A percentile compares a stretch with the other conserved stretches of the same genome.
Evolutionary conservation across 53 echinoderm and acorn worm species (phyloP).

Genomic region (Holothuria leucospilota): DNA sequence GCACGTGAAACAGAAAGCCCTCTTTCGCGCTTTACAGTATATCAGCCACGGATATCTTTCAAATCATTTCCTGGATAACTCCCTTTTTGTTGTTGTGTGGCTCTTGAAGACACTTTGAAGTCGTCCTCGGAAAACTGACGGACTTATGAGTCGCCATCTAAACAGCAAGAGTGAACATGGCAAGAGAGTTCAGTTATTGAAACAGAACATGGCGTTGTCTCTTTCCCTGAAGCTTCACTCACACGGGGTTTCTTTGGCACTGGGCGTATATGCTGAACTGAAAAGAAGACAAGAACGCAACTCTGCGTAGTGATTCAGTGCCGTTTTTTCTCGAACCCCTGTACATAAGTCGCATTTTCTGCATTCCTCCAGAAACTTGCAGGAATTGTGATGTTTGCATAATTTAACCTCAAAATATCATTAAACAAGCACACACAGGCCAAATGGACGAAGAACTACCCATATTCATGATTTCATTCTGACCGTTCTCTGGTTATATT

Average conservation of each 20-base stretch:
- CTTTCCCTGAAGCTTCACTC: neutral
- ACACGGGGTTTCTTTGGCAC: constrained; percentile 28
- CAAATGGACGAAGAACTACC: too few relatives aligned
- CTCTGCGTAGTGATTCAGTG: too few relatives aligned
- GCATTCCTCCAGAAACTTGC: neutral
- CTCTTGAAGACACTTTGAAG: constrained; percentile 2
- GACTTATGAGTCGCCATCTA: neutral
- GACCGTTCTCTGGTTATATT: too few relatives aligned
- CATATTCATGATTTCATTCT: too few relatives aligned
- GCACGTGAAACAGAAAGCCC: constrained; percentile 29
- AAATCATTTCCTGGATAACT: constrained; percentile 29
- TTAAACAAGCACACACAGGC: neutral
- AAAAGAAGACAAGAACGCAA: neutral
- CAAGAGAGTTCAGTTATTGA: neutral
- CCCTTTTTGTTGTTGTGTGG: constrained; percentile 26
- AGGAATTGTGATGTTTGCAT: neutral
- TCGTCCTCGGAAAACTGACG: constrained; percentile 6
- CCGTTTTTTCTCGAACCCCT: neutral
- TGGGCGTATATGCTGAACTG: constrained; percentile 16
- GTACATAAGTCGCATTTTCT: neutral
- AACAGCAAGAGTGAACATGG: neutral
- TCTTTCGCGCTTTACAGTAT: constrained; percentile 21
- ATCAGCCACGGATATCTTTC: constrained; percentile 33
- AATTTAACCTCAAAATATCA: neutral
- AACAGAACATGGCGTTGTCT: constrained; percentile 7